phyloP scores from a whole-genome alignment of 2,888 invertebrate species.

The Apotomis turbidana region DNA sequence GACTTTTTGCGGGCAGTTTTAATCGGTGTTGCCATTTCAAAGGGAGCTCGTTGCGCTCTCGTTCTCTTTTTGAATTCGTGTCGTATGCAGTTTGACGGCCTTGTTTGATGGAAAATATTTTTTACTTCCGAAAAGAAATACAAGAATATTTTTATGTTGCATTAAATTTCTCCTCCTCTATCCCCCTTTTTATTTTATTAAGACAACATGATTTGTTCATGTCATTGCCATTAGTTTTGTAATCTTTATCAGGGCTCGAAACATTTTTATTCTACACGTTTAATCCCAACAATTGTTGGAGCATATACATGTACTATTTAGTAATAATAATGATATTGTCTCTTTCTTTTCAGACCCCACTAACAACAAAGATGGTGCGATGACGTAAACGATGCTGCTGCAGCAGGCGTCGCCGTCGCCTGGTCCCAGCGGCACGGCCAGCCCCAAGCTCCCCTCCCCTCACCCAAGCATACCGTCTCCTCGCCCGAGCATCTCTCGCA shows the following conservation, averaged over 20 bases:
- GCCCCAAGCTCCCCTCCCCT: constrained; percentile 71
- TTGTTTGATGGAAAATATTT: constrained; percentile 17
- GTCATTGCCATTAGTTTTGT: too few species aligned
- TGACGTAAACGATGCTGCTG: constrained; percentile 81
- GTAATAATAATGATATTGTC: background rate
- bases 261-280: too few species aligned
- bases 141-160: background rate
- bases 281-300: too few species aligned
- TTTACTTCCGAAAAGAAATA: constrained; percentile 1
- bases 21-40: constrained; percentile 77
- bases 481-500: constrained; percentile 58
- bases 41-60: constrained; percentile 56
- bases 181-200: too few species aligned
- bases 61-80: constrained; percentile 52
- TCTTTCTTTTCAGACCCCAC: constrained; percentile 61
- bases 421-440: constrained; percentile 80
- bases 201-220: too few species aligned
- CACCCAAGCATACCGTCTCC: constrained; percentile 69
- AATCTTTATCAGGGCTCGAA: too few species aligned
- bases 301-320: too few species aligned
- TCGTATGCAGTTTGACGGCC: constrained; percentile 36
- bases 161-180: too few species aligned
- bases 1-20: constrained; percentile 76
- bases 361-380: constrained; percentile 66
- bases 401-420: constrained; percentile 79